A percentile compares a stretch with the other conserved stretches of the same genome.
Conservation (phyloP, 2,888 invertebrate species). For the Volucella inflata region DNA sequence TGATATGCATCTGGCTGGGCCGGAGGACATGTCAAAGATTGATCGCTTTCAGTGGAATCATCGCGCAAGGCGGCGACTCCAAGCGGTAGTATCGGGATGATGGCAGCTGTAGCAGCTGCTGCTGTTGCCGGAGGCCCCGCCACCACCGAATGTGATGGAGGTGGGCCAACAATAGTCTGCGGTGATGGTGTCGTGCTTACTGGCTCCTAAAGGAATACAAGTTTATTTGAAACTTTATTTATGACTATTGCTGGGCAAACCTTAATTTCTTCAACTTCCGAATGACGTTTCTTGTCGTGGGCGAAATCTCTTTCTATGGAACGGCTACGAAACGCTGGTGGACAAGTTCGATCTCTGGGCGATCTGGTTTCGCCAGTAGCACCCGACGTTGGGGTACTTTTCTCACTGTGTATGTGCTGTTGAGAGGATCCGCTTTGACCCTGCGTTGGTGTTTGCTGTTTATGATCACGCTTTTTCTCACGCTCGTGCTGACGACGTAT, state of each 20-base stretch:
- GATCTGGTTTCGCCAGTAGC: constrained; percentile 66
- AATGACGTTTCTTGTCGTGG: constrained; percentile 81
- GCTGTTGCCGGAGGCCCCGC: constrained; percentile 84
- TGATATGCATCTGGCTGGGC: constrained; percentile 83
- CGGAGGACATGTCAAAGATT: constrained; percentile 83
- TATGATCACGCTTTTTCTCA: constrained; percentile 82
- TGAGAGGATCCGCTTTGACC: constrained; percentile 74
- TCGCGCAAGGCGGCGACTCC: constrained; percentile 84
- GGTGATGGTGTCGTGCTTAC: constrained; percentile 83
- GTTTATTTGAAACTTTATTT: constrained; percentile 18
- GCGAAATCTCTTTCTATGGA: constrained; percentile 81
- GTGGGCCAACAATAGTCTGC: constrained; percentile 80
- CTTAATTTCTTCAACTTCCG: constrained; percentile 81
- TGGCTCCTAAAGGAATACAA: constrained; percentile 78
- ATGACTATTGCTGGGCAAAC: constrained; percentile 73
- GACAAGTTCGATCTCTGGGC: constrained; percentile 80
- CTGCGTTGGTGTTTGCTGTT: constrained; percentile 77
- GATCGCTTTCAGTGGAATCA: constrained; percentile 84
- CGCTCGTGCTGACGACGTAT: constrained; percentile 83
- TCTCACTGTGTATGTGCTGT: constrained; percentile 75
- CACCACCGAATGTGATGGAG: constrained; percentile 82
- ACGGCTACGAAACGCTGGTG: constrained; percentile 82
- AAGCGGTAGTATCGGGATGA: constrained; percentile 83
- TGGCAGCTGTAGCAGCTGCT: constrained; percentile 84
- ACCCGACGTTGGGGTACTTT: constrained; percentile 78